Base-by-base conservation (phyloP, 2,888 invertebrate species). In the Sphaerophoria rueppellii region DNA sequence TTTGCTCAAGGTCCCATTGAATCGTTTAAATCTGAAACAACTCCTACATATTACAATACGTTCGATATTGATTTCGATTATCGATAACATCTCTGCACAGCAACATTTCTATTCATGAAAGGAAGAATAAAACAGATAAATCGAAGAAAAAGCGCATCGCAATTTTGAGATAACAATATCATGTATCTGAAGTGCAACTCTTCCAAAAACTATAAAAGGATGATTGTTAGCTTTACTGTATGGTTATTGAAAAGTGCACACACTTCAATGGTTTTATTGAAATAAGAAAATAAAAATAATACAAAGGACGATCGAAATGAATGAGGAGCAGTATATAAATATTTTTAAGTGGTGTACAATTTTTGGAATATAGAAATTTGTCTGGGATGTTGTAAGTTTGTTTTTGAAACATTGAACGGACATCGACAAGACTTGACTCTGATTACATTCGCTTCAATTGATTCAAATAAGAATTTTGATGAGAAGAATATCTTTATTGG, bases 221-320 rank as follows among this genome's bases (percentile, higher is more conserved):
- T 72, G 63, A 71, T 75, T 67, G 74, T 65, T 57, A 57, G 74
- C 57, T 57, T 71, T 40, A 40, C 46, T 77, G 34, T 63, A 70
- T 63, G 70, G 77, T 63, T 77, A 77, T 77, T 77, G 77, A 55
- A 77, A 77, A 77, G 4, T 14, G 34, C 63, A 63, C 63, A 77
- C 70, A 37, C 40, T 77, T 71, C 63, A 57, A 9, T 77, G 77
- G 9, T 32, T 77, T 77, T 71, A 69, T 71, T 60, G 57, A 55
- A 57, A 69, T 55, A 54, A 70, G 55, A 69, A n/a, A 4, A 43
- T 54, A 69, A 16, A 16, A 43, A 32, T 32, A 46, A 24, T 2
- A 46, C 6, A 43, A 12, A 32, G 32, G 7, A 46, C 2, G 0
- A 32, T 46, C 14, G 6, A 46, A 61, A 43, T n/a, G 40, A 2